Conservation (phyloP, 2,113 vertebrate genomes). For the Redunca redunca region DNA sequence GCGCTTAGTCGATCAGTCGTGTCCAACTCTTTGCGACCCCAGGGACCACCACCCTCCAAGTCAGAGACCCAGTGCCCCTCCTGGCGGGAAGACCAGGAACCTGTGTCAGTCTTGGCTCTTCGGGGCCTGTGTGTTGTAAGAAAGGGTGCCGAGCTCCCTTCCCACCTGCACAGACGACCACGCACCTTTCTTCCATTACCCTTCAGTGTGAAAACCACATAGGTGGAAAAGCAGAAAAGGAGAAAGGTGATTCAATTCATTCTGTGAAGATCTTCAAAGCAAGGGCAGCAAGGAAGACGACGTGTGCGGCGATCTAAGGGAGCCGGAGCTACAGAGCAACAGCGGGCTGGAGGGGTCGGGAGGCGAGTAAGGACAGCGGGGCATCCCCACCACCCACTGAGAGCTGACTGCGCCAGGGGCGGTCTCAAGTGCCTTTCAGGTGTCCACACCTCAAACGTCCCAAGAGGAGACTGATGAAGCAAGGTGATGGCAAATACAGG, state of each 20-base stretch:
- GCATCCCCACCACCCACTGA: background rate
- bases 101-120: background rate
- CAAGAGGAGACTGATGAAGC: background rate
- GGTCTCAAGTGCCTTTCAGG: background rate
- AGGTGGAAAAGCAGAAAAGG: background rate
- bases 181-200: background rate
- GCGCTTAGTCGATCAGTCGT: background rate
- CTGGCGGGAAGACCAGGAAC: no score
- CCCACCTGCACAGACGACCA: accelerated
- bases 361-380: background rate
- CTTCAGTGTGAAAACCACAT: background rate
- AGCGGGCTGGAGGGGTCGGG: accelerated
- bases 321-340: background rate
- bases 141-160: background rate
- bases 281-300: background rate
- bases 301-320: accelerated
- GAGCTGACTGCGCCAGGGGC: accelerated
- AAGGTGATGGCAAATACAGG: accelerated
- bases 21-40: background rate
- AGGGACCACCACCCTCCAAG: background rate
- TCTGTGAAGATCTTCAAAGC: background rate
- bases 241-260: background rate
- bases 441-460: background rate
- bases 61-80: background rate
- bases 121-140: background rate